These are phyloP conservation scores for Pogona vitticeps DNA, from an alignment of 2,113 vertebrate species.

Conservation along the genomic window DNA sequence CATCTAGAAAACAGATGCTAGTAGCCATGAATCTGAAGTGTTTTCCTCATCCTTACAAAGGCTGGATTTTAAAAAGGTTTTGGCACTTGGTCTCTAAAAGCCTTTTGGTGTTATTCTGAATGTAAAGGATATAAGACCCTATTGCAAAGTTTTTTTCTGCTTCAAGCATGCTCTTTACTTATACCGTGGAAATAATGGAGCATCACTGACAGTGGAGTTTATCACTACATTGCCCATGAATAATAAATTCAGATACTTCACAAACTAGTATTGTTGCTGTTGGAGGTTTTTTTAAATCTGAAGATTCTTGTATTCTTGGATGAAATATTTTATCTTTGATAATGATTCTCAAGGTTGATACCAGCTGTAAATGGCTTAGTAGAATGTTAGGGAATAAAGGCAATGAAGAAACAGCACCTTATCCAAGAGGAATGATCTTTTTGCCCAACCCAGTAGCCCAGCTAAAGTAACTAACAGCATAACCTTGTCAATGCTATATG, in stretches of 20 bases:
- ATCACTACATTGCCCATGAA: background rate
- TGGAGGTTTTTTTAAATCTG: background rate
- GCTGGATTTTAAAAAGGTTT: background rate
- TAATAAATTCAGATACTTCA: constrained; percentile 6
- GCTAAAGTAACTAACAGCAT: background rate
- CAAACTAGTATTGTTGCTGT: background rate
- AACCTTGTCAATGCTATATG: too few relatives aligned
- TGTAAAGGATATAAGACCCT: background rate
- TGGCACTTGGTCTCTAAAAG: background rate
- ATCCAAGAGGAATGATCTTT: background rate
- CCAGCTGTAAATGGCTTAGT: background rate
- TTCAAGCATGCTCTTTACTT: background rate
- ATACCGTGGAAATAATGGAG: background rate
- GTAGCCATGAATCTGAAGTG: background rate
- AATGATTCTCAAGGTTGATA: background rate
- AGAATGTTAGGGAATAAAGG: background rate
- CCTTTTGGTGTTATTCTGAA: background rate
- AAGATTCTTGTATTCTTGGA: background rate
- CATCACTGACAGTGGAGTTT: background rate
- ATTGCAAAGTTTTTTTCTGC: background rate
- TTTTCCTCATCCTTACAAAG: background rate
- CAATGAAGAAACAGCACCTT: background rate
- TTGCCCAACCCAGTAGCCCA: background rate
- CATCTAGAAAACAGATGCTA: background rate
- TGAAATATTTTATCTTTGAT: background rate